A percentile compares a stretch with the other conserved stretches of the same genome.
Evolutionary conservation across 2,888 invertebrate genomes (phyloP).

Genomic region (Caenorhabditis virilis): DNA sequence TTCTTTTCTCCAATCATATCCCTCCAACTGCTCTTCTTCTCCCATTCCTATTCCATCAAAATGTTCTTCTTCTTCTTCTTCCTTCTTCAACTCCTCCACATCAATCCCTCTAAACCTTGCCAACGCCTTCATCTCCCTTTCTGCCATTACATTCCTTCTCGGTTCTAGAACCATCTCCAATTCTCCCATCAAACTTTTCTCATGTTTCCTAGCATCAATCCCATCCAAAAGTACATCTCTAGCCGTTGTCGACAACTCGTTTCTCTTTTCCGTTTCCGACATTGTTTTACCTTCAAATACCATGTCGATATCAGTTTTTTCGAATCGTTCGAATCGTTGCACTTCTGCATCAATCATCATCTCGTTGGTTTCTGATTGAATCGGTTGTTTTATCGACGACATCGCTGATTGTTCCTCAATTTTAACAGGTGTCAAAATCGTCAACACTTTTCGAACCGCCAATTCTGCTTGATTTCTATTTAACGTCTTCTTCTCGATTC

Average conservation of each 20-base stretch:
- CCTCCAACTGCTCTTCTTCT: constrained; percentile 13
- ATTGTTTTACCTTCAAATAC: constrained; percentile 24
- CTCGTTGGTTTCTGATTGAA: background rate
- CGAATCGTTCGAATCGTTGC: background rate
- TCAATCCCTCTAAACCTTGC: constrained; percentile 28
- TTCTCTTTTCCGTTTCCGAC: constrained; percentile 17
- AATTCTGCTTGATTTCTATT: background rate
- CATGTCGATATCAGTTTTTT: constrained; percentile 12
- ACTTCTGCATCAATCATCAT: background rate
- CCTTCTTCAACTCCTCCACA: constrained; percentile 14
- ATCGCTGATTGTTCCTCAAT: background rate
- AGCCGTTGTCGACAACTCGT: background rate
- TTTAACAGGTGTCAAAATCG: background rate
- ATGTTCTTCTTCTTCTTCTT: background rate
- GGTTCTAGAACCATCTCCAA: constrained; percentile 21
- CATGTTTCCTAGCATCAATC: constrained; percentile 9
- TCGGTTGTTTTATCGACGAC: background rate
- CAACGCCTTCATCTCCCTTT: constrained; percentile 21
- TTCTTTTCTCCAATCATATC: constrained; percentile 28
- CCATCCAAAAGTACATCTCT: constrained; percentile 28
- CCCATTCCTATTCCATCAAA: constrained; percentile 19
- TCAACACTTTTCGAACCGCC: background rate
- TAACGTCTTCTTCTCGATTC: background rate
- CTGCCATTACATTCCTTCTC: constrained; percentile 13
- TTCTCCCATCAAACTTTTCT: constrained; percentile 23